phyloP scores from a whole-genome alignment of 2,888 invertebrate genomes.

The Drosophila paranaensis region DNA sequence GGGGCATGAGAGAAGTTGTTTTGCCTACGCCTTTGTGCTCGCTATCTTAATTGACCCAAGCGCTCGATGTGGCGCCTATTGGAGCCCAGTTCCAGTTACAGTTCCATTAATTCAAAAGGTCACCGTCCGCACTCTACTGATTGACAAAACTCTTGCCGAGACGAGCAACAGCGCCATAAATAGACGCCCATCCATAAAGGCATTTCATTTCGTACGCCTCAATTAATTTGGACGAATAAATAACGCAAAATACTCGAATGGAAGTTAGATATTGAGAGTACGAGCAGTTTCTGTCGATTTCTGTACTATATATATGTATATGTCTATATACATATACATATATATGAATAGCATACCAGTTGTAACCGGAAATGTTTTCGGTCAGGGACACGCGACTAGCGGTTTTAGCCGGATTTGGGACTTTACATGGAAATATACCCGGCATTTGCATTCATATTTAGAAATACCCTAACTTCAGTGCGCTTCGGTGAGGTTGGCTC shows the following conservation, averaged over 20 bases:
- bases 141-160: slow-evolving; percentile 41
- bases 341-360: slow-evolving; percentile 32
- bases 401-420: slow-evolving; percentile 51
- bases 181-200: slow-evolving; percentile 37
- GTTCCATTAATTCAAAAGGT: slow-evolving; percentile 51
- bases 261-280: slow-evolving; percentile 45
- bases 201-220: slow-evolving; percentile 50
- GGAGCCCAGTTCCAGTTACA: slow-evolving; percentile 11
- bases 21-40: slow-evolving; percentile 1
- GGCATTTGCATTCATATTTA: slow-evolving; percentile 22
- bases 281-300: slow-evolving; percentile 18
- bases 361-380: slow-evolving; percentile 60
- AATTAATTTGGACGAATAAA: slow-evolving; percentile 67
- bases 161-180: slow-evolving; percentile 29
- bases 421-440: slow-evolving; percentile 38
- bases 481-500: background rate
- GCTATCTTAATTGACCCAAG: slow-evolving; percentile 41
- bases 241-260: slow-evolving; percentile 64
- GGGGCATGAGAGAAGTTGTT: background rate
- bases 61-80: slow-evolving; percentile 26
- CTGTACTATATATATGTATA: slow-evolving; percentile 8
- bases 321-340: slow-evolving; percentile 2
- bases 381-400: slow-evolving; percentile 54
- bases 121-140: slow-evolving; percentile 48
- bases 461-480: slow-evolving; percentile 1